Evolutionary conservation across 2,888 invertebrate species (phyloP).

Genomic region (Drosophila emarginata): DNA sequence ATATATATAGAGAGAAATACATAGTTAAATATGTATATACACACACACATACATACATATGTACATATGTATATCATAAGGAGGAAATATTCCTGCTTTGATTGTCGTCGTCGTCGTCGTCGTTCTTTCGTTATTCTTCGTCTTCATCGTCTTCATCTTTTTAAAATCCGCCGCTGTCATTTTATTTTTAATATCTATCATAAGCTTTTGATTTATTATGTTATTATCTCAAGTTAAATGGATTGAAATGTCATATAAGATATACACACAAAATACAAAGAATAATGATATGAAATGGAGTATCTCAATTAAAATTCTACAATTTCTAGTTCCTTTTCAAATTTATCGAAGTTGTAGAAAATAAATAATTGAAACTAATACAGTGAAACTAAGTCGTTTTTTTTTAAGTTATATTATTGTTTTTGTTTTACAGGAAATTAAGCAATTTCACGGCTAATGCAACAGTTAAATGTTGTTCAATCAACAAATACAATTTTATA

Average conservation of each 20-base stretch:
- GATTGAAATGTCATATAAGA: constrained; percentile 6
- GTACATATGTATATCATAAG: constrained; percentile 41
- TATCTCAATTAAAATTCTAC: neutral
- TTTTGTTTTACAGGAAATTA: constrained; percentile 53
- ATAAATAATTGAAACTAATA: neutral
- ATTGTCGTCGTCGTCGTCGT: constrained; percentile 62
- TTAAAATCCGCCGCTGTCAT: constrained; percentile 46
- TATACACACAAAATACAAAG: neutral
- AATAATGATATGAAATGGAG: neutral
- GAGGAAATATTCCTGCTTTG: constrained; percentile 48
- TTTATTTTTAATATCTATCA: constrained; percentile 32
- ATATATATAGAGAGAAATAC: too few relatives aligned
- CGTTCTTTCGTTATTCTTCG: constrained; percentile 23
- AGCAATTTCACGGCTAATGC: constrained; percentile 65
- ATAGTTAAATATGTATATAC: constrained; percentile 13
- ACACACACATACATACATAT: constrained; percentile 18
- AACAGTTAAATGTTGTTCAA: constrained; percentile 50
- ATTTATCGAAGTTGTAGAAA: too few relatives aligned
- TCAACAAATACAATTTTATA: constrained; percentile 49
- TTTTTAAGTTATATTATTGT: too few relatives aligned
- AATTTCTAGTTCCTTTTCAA: neutral
- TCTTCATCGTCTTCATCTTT: constrained; percentile 20
- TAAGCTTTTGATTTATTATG: constrained; percentile 60
- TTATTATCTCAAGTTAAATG: constrained; percentile 32
- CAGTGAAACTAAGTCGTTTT: too few relatives aligned